A percentile compares a stretch with the other conserved stretches of the same genome.
Evolutionary conservation across 2,113 vertebrate genomes (phyloP).

Genomic region (Melanocharis versteri): DNA sequence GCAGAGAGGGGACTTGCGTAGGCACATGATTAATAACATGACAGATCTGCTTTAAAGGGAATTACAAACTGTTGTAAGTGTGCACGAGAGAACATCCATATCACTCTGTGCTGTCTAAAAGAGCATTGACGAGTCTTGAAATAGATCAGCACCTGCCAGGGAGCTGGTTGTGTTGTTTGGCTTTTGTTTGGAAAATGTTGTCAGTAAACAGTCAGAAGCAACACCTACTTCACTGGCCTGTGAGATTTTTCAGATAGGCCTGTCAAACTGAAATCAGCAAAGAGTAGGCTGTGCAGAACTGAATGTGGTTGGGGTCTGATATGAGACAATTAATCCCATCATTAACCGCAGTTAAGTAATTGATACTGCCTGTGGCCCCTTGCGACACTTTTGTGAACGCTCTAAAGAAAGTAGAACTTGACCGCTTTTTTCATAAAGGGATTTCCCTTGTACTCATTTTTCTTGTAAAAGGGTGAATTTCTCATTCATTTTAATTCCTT

Average conservation of each 20-base stretch:
- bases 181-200: neutral
- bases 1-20: neutral
- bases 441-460: neutral
- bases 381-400: neutral
- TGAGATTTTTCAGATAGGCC: neutral
- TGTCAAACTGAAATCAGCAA: neutral
- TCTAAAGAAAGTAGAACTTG: neutral
- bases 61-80: neutral
- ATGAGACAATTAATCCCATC: neutral
- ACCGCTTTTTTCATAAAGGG: neutral
- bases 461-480: neutral
- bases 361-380: neutral
- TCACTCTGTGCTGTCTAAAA: neutral
- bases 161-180: neutral
- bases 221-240: neutral
- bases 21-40: neutral
- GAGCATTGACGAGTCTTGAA: neutral
- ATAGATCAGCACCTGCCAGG: neutral
- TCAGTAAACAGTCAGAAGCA: neutral
- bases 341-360: neutral
- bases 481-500: neutral
- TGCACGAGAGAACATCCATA: neutral
- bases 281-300: neutral
- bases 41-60: neutral
- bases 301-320: neutral